Conservation (phyloP, 1,140 invertebrate genomes). For the Oscheius sp. region DNA sequence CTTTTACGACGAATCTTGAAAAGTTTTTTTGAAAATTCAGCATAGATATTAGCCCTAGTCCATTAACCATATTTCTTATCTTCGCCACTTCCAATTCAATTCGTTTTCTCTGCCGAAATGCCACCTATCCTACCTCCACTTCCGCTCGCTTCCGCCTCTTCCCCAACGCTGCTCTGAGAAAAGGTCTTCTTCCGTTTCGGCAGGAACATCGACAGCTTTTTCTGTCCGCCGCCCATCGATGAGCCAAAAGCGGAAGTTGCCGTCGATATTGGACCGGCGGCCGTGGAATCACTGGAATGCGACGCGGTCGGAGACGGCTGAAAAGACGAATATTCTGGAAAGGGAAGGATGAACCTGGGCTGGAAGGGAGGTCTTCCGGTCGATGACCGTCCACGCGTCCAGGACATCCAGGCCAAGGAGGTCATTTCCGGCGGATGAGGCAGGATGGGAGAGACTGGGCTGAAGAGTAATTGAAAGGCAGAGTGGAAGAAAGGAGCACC, state of each 20-base stretch:
- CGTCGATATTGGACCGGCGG: background rate
- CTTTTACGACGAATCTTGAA: too few species aligned
- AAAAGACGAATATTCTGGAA: background rate
- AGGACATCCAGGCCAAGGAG: slow-evolving; percentile 40
- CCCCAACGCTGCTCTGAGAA: slow-evolving; percentile 12
- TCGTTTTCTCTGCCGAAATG: too few species aligned
- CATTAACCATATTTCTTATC: too few species aligned
- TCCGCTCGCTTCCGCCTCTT: background rate
- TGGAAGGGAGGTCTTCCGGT: background rate
- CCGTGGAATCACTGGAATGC: slow-evolving; percentile 17
- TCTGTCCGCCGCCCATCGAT: background rate
- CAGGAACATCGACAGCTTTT: slow-evolving; percentile 15
- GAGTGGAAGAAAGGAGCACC: too few species aligned
- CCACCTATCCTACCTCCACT: background rate
- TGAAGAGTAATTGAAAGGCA: slow-evolving; percentile 51
- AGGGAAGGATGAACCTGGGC: too few species aligned
- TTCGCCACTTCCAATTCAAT: too few species aligned
- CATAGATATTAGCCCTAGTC: too few species aligned
- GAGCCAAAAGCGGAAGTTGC: slow-evolving; percentile 4
- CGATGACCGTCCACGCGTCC: slow-evolving; percentile 27
- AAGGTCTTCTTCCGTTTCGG: slow-evolving; percentile 20
- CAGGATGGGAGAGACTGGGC: background rate
- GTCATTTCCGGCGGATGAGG: slow-evolving; percentile 43
- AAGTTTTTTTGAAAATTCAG: too few species aligned
- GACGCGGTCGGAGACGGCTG: slow-evolving; percentile 8